These are phyloP conservation scores for Xenopus petersii DNA, from an alignment of 2,797 vertebrate species.

Conservation along the genomic window DNA sequence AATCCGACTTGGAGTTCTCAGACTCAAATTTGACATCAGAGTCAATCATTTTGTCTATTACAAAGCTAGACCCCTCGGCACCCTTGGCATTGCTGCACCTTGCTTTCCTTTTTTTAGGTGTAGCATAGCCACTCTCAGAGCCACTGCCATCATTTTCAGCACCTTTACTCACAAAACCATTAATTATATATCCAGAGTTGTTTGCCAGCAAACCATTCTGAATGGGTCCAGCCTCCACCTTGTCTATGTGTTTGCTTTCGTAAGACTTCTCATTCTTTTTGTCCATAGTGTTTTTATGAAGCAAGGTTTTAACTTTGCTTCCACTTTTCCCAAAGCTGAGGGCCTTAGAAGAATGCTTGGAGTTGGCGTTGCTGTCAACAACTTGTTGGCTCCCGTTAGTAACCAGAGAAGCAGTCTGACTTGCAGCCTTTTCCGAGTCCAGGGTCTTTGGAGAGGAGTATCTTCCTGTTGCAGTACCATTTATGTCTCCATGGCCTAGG, in stretches of 20 bases:
- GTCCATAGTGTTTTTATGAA: conserved; percentile 85
- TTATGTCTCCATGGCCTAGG: conserved; percentile 84
- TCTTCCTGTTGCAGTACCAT: conserved; percentile 73
- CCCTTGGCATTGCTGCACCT: conserved; percentile 84
- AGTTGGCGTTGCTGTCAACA: conserved; percentile 68
- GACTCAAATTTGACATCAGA: conserved; percentile 74
- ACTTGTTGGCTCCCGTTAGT: conserved; percentile 76
- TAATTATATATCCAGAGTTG: conserved; percentile 81
- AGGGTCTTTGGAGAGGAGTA: conserved; percentile 71
- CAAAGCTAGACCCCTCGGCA: conserved; percentile 77
- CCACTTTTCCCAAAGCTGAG: conserved; percentile 73
- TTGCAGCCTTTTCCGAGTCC: conserved; percentile 69
- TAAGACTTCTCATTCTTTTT: conserved; percentile 85
- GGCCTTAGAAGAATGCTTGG: conserved; percentile 73
- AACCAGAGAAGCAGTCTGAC: conserved; percentile 68
- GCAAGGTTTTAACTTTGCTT: conserved; percentile 75
- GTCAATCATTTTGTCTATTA: conserved; percentile 82
- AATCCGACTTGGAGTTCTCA: conserved; percentile 69
- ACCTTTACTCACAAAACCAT: conserved; percentile 84
- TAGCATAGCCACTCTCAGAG: conserved; percentile 92
- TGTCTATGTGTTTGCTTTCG: conserved; percentile 67
- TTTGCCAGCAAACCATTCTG: conserved; percentile 84
- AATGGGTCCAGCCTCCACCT: conserved; percentile 76
- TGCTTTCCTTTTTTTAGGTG: conserved; percentile 88
- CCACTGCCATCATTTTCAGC: conserved; percentile 90